phyloP scores from a whole-genome alignment of 1,140 invertebrate species.

The Nylanderia fulva region DNA sequence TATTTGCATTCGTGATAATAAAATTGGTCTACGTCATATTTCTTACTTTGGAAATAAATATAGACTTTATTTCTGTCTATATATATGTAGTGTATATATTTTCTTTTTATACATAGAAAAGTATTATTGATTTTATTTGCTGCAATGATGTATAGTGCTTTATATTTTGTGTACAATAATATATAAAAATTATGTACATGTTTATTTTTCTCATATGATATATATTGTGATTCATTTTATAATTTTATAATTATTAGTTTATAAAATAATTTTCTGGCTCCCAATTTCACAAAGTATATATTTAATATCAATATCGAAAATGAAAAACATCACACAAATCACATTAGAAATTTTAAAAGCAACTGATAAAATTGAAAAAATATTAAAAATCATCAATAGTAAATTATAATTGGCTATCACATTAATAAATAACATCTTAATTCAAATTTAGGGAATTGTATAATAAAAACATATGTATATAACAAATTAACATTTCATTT shows the following conservation, averaged over 20 bases:
- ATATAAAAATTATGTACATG: neutral
- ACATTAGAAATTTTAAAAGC: conserved; percentile 7
- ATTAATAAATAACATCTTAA: neutral
- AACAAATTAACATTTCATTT: neutral
- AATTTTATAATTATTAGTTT: neutral
- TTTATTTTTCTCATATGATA: neutral
- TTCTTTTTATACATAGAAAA: neutral
- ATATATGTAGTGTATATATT: neutral
- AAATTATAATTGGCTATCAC: no score
- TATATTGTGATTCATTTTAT: neutral
- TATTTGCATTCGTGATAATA: neutral
- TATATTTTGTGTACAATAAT: neutral
- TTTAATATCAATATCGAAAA: conserved; percentile 9
- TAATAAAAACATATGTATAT: neutral
- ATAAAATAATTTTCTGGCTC: neutral
- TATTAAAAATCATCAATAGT: neutral
- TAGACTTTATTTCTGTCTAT: neutral
- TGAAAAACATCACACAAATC: neutral
- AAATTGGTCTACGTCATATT: conserved; percentile 10
- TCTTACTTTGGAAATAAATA: neutral
- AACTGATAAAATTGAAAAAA: neutral
- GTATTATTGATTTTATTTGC: neutral
- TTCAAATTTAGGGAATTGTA: neutral
- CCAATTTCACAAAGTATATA: neutral
- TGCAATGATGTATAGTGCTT: neutral